Conservation (phyloP, 1,140 invertebrate genomes). For the Diachasma alloeum region DNA sequence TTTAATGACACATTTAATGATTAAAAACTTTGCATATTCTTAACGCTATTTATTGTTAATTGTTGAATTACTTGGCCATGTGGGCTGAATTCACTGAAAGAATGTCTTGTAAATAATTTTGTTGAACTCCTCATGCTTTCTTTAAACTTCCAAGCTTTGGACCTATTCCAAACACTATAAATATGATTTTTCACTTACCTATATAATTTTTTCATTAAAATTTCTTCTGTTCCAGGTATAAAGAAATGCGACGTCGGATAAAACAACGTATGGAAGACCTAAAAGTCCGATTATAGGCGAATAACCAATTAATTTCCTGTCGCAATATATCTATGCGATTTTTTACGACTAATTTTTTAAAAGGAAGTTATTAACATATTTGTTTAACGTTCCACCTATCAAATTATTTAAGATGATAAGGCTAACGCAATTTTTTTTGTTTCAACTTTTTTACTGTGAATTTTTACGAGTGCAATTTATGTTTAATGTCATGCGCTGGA, state of each 20-base stretch:
- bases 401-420: constrained; percentile 6
- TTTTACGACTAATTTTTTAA: constrained; percentile 34
- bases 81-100: no score
- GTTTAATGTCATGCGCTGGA: background rate
- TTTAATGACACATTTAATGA: no score
- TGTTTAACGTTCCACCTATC: background rate
- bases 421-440: constrained; percentile 4
- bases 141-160: no score
- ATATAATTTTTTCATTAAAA: constrained; percentile 16
- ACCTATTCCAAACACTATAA: no score
- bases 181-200: no score
- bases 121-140: no score
- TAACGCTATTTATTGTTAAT: no score
- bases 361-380: constrained; percentile 21
- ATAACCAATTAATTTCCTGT: background rate
- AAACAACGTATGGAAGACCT: constrained; percentile 77
- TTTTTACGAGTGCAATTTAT: background rate
- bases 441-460: background rate
- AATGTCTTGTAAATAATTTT: no score
- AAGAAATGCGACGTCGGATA: constrained; percentile 73
- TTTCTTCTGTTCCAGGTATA: constrained; percentile 66
- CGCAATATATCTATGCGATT: constrained; percentile 32
- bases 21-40: no score
- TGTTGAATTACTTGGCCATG: no score
- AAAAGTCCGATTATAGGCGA: constrained; percentile 70